phyloP scores from a whole-genome alignment of 2,797 vertebrate genomes.

The Chelon labrosus region DNA sequence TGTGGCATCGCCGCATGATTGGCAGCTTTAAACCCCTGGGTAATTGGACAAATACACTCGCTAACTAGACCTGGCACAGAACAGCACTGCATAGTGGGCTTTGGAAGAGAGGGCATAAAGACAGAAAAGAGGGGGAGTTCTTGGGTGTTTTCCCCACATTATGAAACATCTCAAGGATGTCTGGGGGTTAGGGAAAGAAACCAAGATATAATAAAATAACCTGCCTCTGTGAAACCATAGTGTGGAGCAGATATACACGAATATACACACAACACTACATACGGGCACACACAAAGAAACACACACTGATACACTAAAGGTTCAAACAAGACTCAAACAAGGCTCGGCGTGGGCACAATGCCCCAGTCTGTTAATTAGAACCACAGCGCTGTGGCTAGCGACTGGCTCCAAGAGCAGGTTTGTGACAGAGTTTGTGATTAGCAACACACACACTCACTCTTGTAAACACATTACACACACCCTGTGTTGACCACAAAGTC shows the following conservation, averaged over 20 bases:
- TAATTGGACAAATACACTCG: slow-evolving; percentile 78
- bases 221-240: slow-evolving; percentile 49
- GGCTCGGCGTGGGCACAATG: slow-evolving; percentile 60
- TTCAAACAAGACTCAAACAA: slow-evolving; percentile 6
- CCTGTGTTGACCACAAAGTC: slow-evolving; percentile 78
- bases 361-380: slow-evolving; percentile 78
- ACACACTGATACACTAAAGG: slow-evolving; percentile 35
- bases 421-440: slow-evolving; percentile 83
- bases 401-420: slow-evolving; percentile 78
- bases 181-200: slow-evolving; percentile 66
- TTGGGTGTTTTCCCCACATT: slow-evolving; percentile 71
- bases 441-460: slow-evolving; percentile 78
- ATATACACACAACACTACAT: slow-evolving; percentile 33
- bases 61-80: slow-evolving; percentile 74
- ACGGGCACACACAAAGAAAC: slow-evolving; percentile 20
- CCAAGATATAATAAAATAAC: slow-evolving; percentile 71
- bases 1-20: slow-evolving; percentile 78
- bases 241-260: slow-evolving; percentile 52
- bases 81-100: slow-evolving; percentile 46
- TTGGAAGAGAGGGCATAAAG: slow-evolving; percentile 32
- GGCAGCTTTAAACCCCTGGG: slow-evolving; percentile 74
- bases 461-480: slow-evolving; percentile 83
- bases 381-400: slow-evolving; percentile 73
- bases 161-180: slow-evolving; percentile 72
- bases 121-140: slow-evolving; percentile 21